Evolutionary conservation across 2,888 invertebrate genomes (phyloP).

Genomic region (Dryobota labecula): DNA sequence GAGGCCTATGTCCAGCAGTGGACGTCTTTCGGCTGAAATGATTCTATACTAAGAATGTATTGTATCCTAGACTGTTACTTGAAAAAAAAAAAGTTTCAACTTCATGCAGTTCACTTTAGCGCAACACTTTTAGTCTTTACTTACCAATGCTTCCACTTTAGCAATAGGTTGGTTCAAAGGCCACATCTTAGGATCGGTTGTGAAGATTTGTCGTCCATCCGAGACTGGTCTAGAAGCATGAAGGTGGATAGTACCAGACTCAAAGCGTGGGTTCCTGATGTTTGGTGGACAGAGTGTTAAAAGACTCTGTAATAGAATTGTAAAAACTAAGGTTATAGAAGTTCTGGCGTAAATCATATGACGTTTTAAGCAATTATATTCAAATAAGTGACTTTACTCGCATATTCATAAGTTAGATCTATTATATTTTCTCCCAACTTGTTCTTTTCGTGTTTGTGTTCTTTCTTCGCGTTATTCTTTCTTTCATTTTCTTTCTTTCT

Average conservation of each 20-base stretch:
- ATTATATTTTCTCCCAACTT: too few relatives aligned
- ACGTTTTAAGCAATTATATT: background rate
- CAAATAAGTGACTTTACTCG: background rate
- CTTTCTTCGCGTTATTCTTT: too few relatives aligned
- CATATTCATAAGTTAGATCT: background rate
- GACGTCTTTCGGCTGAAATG: too few relatives aligned
- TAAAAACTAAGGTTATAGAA: background rate
- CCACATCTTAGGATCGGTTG: constrained; percentile 91
- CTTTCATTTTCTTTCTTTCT: too few relatives aligned
- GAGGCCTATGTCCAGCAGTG: too few relatives aligned
- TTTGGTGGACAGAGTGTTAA: constrained; percentile 85
- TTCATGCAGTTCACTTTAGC: background rate
- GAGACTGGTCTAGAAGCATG: constrained; percentile 89
- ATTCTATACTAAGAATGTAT: too few relatives aligned
- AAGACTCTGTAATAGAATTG: constrained; percentile 80
- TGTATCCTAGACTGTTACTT: background rate
- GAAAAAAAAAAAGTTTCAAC: background rate
- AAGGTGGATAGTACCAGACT: constrained; percentile 81
- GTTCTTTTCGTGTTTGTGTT: too few relatives aligned
- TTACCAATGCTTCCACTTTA: constrained; percentile 87
- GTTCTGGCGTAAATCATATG: background rate
- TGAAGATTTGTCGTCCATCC: constrained; percentile 90
- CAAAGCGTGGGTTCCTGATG: constrained; percentile 77
- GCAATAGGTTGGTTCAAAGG: constrained; percentile 91
- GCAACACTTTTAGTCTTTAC: background rate